Base-by-base conservation (phyloP, 2,797 vertebrate genomes). In the Pyrocephalus nanus region DNA sequence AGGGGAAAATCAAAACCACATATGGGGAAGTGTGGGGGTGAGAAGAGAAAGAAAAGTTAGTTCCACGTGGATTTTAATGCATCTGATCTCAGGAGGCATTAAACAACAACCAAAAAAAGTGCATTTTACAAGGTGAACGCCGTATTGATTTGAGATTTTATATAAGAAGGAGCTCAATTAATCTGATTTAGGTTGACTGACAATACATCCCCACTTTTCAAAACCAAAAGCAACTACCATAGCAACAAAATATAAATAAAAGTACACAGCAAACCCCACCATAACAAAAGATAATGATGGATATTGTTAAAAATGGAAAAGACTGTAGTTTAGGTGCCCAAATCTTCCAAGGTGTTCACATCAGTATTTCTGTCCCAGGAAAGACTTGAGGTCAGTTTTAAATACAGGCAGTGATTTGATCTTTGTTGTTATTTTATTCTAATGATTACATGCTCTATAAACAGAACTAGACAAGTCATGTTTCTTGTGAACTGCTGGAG, bases 11-110 rank as follows among this genome's bases (percentile, higher is more conserved):
- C 93, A 90, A 88, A 95, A 87, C 66, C 81, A 81, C 75, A 70
- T 65, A 79, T 91, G 86, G 74, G 71, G 90, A 93, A 92, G 89
- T 92, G 95, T 91, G 94, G 95, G 93, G 96, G 93, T 93, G 90
- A 94, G 86, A 91, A 86, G 73, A 90, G 80, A 93, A 91, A 93
- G 88, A 91, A 84, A 92, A 80, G 84, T 86, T 75, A 66, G 47
- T 47, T 81, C 88, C 92, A 91, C 25, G 42, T 86, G 75, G 40
- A 88, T 92, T 96, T 91, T 70, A 84, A 94, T 96, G 90, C 77
- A 91, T 67, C 57, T 64, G 72, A 92, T 87, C 84, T 93, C 88
- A 66, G 75, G 85, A 92, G 85, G 91, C 78, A 70, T 18, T 27
- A 12, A 18, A 21, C 60, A 84, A 73, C 36, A 84, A 67, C 60